These are phyloP conservation scores for Hipposideros larvatus DNA, from an alignment of 2,797 vertebrate species.

Conservation along the genomic window DNA sequence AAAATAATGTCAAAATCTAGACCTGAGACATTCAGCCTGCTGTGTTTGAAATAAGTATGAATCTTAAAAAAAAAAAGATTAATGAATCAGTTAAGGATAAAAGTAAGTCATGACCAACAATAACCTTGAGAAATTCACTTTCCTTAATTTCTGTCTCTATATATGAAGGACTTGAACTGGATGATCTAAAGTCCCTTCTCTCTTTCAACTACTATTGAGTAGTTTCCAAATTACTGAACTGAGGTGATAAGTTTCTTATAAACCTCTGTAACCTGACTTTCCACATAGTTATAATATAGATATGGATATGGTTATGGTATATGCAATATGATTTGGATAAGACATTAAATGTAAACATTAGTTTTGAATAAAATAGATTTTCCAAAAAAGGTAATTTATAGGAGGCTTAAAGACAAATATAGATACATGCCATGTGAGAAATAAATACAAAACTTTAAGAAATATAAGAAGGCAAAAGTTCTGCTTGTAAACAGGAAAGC, in stretches of 20 bases:
- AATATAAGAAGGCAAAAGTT: not conserved
- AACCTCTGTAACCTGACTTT: not conserved
- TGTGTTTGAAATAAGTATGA: conserved; percentile 56
- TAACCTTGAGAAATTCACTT: not conserved
- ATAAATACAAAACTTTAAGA: conserved; percentile 20
- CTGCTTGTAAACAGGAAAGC: not conserved
- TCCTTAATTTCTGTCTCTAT: conserved; percentile 27
- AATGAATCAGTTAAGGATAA: conserved; percentile 13
- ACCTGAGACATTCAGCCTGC: conserved; percentile 12
- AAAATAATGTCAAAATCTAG: conserved; percentile 50
- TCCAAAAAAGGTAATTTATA: not conserved
- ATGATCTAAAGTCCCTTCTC: not conserved
- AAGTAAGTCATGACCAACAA: not conserved
- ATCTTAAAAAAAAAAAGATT: not conserved
- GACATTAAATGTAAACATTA: not conserved
- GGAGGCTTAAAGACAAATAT: not conserved
- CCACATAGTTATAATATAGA: not conserved
- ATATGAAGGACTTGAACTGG: not conserved
- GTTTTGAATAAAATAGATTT: not conserved
- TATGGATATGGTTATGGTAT: not conserved
- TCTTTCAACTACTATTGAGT: not conserved
- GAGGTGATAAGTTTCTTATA: not conserved
- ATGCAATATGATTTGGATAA: not conserved
- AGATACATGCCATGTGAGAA: not conserved
- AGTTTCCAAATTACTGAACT: not conserved